A percentile compares a stretch with the other conserved stretches of the same genome.
Conservation (phyloP, 2,888 invertebrate genomes). For the Teinopalpus imperialis region DNA sequence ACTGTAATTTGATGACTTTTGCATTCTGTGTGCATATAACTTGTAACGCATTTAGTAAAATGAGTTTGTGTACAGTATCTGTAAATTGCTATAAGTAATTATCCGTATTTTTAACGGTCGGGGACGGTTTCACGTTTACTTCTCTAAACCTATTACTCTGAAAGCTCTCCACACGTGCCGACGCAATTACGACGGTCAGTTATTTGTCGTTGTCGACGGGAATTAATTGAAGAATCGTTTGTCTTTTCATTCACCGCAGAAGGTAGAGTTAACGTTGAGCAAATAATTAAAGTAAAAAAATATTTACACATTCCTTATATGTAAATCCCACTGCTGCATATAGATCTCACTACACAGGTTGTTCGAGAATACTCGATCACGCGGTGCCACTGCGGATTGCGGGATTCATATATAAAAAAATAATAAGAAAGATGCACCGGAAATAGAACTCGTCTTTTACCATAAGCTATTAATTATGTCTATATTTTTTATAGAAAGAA, state of each 20-base stretch:
- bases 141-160: constrained; percentile 55
- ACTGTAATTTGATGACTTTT: too few species aligned
- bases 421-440: too few species aligned
- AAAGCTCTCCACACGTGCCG: constrained; percentile 50
- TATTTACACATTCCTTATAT: too few species aligned
- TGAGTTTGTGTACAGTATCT: neutral
- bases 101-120: neutral
- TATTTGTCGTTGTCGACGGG: constrained; percentile 52
- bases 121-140: constrained; percentile 23
- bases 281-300: neutral
- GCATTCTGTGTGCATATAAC: too few species aligned
- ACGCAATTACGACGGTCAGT: constrained; percentile 50
- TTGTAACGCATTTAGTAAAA: neutral
- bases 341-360: too few species aligned
- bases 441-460: too few species aligned
- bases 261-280: neutral
- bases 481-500: too few species aligned
- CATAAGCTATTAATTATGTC: too few species aligned
- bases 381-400: too few species aligned
- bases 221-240: constrained; percentile 61
- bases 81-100: constrained; percentile 10
- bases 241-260: constrained; percentile 34
- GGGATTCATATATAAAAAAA: too few species aligned
- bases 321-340: too few species aligned
- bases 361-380: too few species aligned